A percentile compares a stretch with the other conserved stretches of the same genome.
Conservation (phyloP, 2,888 invertebrate species). For the Sphaeridia pumilis region DNA sequence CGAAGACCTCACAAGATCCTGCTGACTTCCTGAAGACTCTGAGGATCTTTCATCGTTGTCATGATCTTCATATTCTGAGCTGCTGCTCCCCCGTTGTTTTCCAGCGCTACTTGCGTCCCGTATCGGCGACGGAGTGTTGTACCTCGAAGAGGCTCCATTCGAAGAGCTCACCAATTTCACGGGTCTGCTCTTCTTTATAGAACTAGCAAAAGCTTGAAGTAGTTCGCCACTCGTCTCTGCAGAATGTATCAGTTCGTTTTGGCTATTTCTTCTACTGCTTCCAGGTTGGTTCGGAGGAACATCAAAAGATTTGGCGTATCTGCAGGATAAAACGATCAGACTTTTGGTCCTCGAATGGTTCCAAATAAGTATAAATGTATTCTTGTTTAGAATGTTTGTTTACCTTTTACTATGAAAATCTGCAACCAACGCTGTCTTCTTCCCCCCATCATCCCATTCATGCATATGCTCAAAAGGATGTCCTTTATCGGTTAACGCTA, state of each 20-base stretch:
- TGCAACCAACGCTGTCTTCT: not conserved
- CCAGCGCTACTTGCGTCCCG: not conserved
- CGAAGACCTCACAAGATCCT: not conserved
- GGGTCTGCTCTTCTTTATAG: conserved; percentile 28
- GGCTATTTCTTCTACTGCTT: conserved; percentile 10
- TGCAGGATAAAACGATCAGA: too few species aligned
- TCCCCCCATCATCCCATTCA: not conserved
- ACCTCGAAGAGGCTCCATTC: not conserved
- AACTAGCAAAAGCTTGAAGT: conserved; percentile 33
- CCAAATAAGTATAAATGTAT: too few species aligned
- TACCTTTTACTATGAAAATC: conserved; percentile 14
- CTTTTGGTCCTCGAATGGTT: too few species aligned
- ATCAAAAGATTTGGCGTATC: not conserved
- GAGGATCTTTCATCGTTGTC: conserved; percentile 24
- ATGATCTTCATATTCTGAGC: conserved; percentile 18
- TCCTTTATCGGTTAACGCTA: conserved; percentile 27
- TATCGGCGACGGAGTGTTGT: not conserved
- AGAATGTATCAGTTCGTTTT: conserved; percentile 7
- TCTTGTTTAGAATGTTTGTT: too few species aligned
- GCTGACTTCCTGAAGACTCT: conserved; percentile 15
- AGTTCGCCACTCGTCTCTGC: conserved; percentile 6
- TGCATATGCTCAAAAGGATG: conserved; percentile 4
- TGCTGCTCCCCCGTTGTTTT: conserved; percentile 4
- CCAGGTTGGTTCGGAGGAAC: not conserved
- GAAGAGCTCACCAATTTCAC: conserved; percentile 21